Base-by-base conservation (phyloP, 2,113 vertebrate species). In the Cyanoliseus patagonus region DNA sequence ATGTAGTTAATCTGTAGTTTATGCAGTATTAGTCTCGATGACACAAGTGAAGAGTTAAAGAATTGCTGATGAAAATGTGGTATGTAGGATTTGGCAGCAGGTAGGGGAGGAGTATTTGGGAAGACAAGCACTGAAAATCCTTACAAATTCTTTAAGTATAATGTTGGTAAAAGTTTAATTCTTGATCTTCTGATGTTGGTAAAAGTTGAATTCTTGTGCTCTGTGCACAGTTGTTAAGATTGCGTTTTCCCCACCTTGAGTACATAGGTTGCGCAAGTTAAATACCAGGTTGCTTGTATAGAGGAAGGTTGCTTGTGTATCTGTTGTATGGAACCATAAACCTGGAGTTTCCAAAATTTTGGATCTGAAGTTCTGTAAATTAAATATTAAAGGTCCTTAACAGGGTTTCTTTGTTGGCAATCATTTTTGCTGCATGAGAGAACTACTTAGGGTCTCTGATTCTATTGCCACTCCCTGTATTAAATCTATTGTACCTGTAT, bases 31-130 rank as follows among this genome's bases (percentile, higher is more conserved):
- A 41, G 39, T 17, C 37, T 67, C 28, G 31, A 37, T 70, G 28
- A 49, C 14, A 39, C 17, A 46, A 49, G 7, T 69, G 62, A 85
- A 49, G 33, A 87, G 16, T 67, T 82, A 27, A 82, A 72, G 61
- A 89, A 59, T 59, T 78, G 25, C 33, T 81, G 79, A 25, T 67
- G n/a, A 77, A 76, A 88, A 59, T 31, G 14, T 30, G 7, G 9
- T 47, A 19, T 62, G 11, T 57, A 74, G 31, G 69, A 86, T 81
- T 68, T 39, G 9, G 10, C 17, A 8, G 2, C 8, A 7, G 2
- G 1, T 0, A 1, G 1, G 4, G 4, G 2, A 12, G 13, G 25
- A 77, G 8, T 41, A 3, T 73, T 80, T 78, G n/a, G n/a, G 19
- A 73, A 74, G 53, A 52, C 8, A 63, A 11, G 31, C 13, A 23